phyloP scores from a whole-genome alignment of 2,888 invertebrate genomes.

The Calephelis perditalis region DNA sequence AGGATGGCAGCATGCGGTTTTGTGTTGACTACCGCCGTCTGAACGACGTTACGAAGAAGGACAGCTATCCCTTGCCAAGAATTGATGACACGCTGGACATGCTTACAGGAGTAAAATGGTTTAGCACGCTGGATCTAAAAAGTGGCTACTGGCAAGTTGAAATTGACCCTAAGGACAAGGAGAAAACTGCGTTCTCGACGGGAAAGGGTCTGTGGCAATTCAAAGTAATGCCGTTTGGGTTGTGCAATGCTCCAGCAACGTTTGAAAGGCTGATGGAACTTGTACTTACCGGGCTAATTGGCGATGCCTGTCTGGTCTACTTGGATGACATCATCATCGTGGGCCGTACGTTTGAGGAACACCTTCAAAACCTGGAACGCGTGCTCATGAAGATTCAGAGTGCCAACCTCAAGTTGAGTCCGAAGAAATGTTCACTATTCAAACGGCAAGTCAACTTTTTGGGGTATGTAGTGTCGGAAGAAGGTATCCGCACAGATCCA shows the following conservation, averaged over 20 bases:
- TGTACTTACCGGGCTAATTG: no score
- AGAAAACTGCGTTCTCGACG: constrained; percentile 13
- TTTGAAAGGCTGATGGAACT: no score
- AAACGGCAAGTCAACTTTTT: background rate
- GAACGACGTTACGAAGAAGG: constrained; percentile 28
- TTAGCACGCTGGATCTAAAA: constrained; percentile 42
- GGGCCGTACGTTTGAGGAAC: no score
- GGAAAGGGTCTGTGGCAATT: constrained; percentile 35
- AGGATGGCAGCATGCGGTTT: constrained; percentile 35
- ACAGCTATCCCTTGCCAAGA: constrained; percentile 43
- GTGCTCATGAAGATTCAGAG: background rate
- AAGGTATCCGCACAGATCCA: background rate
- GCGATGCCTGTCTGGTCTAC: no score
- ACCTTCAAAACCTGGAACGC: background rate
- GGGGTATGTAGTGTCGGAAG: background rate
- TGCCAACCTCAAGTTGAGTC: background rate
- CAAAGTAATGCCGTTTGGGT: constrained; percentile 33
- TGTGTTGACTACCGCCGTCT: constrained; percentile 42
- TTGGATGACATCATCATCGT: no score
- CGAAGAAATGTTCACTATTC: background rate
- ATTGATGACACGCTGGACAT: constrained; percentile 47
- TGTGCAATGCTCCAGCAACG: background rate
- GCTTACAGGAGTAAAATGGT: constrained; percentile 34
- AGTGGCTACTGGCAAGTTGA: constrained; percentile 46
- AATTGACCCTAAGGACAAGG: constrained; percentile 6